Conservation (phyloP, 2,888 invertebrate species). For the Tetranychus truncatus region DNA sequence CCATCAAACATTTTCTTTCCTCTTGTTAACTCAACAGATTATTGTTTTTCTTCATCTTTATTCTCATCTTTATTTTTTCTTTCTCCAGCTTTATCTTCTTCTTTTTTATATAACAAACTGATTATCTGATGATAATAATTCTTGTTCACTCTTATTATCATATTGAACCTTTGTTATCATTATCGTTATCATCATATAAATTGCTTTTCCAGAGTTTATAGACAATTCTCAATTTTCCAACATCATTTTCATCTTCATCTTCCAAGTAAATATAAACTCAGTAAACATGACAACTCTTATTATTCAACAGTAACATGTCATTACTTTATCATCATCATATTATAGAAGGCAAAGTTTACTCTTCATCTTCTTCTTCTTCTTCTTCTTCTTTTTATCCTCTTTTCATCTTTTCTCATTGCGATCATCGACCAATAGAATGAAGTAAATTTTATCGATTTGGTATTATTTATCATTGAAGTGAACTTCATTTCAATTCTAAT, state of each 20-base stretch:
- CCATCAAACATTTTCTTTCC: no score
- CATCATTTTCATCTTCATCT: background rate
- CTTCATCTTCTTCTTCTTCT: background rate
- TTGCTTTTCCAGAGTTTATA: background rate
- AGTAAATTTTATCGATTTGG: no score
- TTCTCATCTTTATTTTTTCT: no score
- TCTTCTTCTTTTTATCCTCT: background rate
- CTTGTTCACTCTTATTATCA: background rate
- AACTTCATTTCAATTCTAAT: no score
- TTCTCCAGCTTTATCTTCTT: no score
- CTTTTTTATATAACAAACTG: no score
- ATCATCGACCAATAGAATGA: no score
- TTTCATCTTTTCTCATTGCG: background rate
- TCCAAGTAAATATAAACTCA: background rate
- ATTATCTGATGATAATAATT: background rate
- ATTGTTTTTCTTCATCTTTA: no score
- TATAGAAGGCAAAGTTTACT: background rate
- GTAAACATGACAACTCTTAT: background rate
- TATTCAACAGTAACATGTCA: background rate
- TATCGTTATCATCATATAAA: background rate
- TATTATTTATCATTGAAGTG: no score
- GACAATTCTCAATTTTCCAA: background rate
- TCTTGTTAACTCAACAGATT: no score
- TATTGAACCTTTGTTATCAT: background rate
- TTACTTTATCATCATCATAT: background rate